Percentiles rank a stretch among this genome's conserved stretches.
These are phyloP conservation scores for Ahaetulla prasina DNA, from an alignment of 2,113 vertebrate genomes.

Conservation along the genomic window DNA sequence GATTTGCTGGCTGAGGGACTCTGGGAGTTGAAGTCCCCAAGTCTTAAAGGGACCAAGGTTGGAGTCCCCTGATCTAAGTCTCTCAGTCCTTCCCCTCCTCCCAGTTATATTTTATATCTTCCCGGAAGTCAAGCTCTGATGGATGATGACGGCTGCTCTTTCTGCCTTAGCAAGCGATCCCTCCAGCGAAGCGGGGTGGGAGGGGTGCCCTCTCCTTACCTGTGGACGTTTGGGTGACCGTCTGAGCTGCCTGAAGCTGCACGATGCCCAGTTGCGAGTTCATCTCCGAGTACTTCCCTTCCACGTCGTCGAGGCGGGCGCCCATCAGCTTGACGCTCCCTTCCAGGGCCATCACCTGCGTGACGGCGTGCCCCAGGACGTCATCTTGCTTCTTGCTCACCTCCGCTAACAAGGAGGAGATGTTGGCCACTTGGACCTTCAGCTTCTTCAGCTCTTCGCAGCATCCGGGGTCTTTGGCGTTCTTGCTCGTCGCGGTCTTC, in stretches of 20 bases:
- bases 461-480: constrained; percentile 66
- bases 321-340: constrained; percentile 81
- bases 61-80: too few species aligned
- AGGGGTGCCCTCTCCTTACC: constrained; percentile 76
- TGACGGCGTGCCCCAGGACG: constrained; percentile 79
- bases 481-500: constrained; percentile 34
- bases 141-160: accelerated
- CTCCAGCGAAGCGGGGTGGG: background rate
- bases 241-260: constrained; percentile 89
- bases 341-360: constrained; percentile 91
- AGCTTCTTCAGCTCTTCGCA: constrained; percentile 85
- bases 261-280: constrained; percentile 93
- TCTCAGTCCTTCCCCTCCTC: background rate
- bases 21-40: too few species aligned
- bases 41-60: too few species aligned
- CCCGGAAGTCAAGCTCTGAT: background rate
- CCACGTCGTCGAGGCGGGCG: constrained; percentile 79
- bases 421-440: constrained; percentile 86
- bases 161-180: background rate
- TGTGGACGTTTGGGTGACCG: constrained; percentile 83
- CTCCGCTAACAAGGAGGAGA: constrained; percentile 82
- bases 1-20: too few species aligned
- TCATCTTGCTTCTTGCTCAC: constrained; percentile 85
- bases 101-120: background rate
- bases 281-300: constrained; percentile 94